Percentiles rank a stretch among this genome's conserved stretches.
Conservation (phyloP, 2,113 vertebrate genomes). For the Pteropus alecto region DNA sequence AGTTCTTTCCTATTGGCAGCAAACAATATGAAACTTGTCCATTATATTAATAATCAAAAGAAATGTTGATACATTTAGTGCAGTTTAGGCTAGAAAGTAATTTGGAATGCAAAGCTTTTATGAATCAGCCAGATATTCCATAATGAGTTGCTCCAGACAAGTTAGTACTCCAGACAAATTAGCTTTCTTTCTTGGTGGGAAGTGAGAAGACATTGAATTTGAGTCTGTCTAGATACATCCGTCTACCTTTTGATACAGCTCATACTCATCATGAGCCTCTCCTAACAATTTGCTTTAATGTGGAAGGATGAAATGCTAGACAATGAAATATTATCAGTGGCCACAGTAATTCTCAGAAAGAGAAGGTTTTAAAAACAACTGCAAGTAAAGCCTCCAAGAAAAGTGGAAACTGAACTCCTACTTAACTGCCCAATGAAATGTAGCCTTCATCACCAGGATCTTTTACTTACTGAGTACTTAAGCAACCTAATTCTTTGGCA, state of each 20-base stretch:
- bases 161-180: slow-evolving; percentile 77
- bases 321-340: slow-evolving; percentile 32
- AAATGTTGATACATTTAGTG: slow-evolving; percentile 70
- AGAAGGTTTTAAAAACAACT: slow-evolving; percentile 47
- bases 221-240: slow-evolving; percentile 30
- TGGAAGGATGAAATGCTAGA: slow-evolving; percentile 41
- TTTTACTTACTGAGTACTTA: not conserved
- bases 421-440: not conserved
- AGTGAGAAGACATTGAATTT: slow-evolving; percentile 32
- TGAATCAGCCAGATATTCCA: slow-evolving; percentile 76
- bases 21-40: slow-evolving; percentile 66
- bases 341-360: slow-evolving; percentile 4
- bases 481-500: not conserved
- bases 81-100: slow-evolving; percentile 72
- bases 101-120: slow-evolving; percentile 72
- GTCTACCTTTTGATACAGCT: not conserved
- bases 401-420: not conserved
- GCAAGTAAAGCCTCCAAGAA: not conserved
- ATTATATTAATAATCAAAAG: slow-evolving; percentile 79
- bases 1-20: slow-evolving; percentile 61
- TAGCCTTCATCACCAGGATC: not conserved
- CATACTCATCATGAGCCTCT: not conserved
- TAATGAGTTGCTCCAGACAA: slow-evolving; percentile 80
- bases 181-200: slow-evolving; percentile 69
- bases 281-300: slow-evolving; percentile 45